These are phyloP conservation scores for Coelopa frigida DNA, from an alignment of 1,140 invertebrate species.

Conservation along the genomic window DNA sequence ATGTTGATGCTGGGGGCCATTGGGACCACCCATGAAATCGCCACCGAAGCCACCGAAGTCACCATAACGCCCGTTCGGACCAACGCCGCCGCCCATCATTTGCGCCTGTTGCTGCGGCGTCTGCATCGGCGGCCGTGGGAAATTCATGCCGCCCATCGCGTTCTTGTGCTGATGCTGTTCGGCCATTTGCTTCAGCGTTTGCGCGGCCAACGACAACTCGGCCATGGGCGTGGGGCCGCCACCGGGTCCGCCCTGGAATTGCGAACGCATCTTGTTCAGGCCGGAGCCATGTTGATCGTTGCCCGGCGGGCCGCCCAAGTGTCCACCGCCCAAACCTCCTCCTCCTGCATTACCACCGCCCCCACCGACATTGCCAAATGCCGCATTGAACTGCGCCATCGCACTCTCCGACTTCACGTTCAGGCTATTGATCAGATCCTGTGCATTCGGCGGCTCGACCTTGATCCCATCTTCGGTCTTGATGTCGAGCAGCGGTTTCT, in stretches of 20 bases:
- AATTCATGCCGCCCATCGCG: slow-evolving; percentile 51
- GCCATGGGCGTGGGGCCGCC: slow-evolving; percentile 40
- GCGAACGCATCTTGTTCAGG: slow-evolving; percentile 22
- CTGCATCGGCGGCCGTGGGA: slow-evolving; percentile 38
- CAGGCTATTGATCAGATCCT: slow-evolving; percentile 40
- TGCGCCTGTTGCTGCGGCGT: slow-evolving; percentile 27
- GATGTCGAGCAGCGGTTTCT: slow-evolving; percentile 53
- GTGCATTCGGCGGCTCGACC: slow-evolving; percentile 48
- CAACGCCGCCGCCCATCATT: slow-evolving; percentile 21
- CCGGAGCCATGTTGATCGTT: slow-evolving; percentile 23
- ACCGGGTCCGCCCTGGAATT: slow-evolving; percentile 42
- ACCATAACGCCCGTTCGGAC: slow-evolving; percentile 28
- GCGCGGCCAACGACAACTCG: slow-evolving; percentile 80
- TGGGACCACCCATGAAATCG: slow-evolving; percentile 16
- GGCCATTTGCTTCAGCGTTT: slow-evolving; percentile 92
- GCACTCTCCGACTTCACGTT: slow-evolving; percentile 39
- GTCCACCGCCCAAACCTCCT: slow-evolving; percentile 15
- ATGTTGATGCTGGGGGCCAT: slow-evolving; percentile 23
- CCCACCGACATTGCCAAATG: slow-evolving; percentile 14
- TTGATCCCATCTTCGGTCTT: slow-evolving; percentile 50
- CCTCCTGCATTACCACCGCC: slow-evolving; percentile 25
- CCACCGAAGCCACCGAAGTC: slow-evolving; percentile 31
- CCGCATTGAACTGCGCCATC: slow-evolving; percentile 17
- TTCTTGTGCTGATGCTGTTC: slow-evolving; percentile 90
- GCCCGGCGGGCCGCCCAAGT: slow-evolving; percentile 1